Evolutionary conservation across 2,888 invertebrate species (phyloP).

Genomic region (Chalcis sispes): DNA sequence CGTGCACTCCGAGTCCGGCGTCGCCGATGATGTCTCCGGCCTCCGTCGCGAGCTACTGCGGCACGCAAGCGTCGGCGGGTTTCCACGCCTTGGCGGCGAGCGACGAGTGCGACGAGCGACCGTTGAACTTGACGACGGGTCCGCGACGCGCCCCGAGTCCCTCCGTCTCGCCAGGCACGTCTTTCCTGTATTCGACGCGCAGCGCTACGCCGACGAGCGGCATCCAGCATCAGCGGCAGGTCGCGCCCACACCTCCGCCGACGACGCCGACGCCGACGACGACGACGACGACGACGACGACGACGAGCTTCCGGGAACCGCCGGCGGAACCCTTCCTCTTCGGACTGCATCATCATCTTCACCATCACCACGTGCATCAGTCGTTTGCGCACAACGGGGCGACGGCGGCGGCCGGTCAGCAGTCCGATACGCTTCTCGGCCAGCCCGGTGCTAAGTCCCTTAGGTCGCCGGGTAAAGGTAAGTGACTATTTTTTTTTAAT

Average conservation of each 20-base stretch:
- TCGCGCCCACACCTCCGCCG: neutral
- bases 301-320: slow-evolving; percentile 64
- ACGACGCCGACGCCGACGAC: slow-evolving; percentile 31
- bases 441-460: slow-evolving; percentile 57
- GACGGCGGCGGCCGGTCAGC: slow-evolving; percentile 16
- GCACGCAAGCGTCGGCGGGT: slow-evolving; percentile 24
- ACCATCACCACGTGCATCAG: slow-evolving; percentile 61
- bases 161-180: slow-evolving; percentile 56
- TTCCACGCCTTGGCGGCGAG: slow-evolving; percentile 27
- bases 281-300: slow-evolving; percentile 32
- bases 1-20: slow-evolving; percentile 65
- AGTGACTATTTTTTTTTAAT: slow-evolving; percentile 33
- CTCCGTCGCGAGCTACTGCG: slow-evolving; percentile 57
- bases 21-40: slow-evolving; percentile 66
- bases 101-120: slow-evolving; percentile 67
- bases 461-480: slow-evolving; percentile 63
- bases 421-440: neutral
- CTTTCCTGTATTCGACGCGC: slow-evolving; percentile 26
- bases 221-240: neutral
- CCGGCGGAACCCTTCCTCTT: slow-evolving; percentile 62
- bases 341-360: slow-evolving; percentile 60
- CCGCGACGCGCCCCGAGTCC: slow-evolving; percentile 65
- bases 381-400: slow-evolving; percentile 61
- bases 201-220: slow-evolving; percentile 31
- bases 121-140: slow-evolving; percentile 72